phyloP scores from a whole-genome alignment of 2,888 invertebrate species.

The Argynnis bischoffii region DNA sequence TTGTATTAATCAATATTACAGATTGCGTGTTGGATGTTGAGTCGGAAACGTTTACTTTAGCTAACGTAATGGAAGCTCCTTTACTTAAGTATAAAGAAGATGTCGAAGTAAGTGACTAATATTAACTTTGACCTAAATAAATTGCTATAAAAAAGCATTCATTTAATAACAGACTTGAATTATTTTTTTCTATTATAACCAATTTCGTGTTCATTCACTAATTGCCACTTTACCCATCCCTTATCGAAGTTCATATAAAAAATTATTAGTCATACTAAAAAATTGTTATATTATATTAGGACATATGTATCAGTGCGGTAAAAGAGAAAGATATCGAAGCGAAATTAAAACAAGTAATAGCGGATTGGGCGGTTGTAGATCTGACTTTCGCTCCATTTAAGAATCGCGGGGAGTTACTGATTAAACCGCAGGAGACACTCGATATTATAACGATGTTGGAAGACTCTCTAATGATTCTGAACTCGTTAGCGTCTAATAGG shows the following conservation, averaged over 20 bases:
- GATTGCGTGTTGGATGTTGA: slow-evolving; percentile 89
- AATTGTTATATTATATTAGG: slow-evolving; percentile 66
- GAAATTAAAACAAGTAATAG: slow-evolving; percentile 90
- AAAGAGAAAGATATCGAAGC: slow-evolving; percentile 96
- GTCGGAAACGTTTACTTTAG: slow-evolving; percentile 89
- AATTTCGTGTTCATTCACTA: background rate
- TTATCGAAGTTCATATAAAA: background rate
- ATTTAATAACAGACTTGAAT: background rate
- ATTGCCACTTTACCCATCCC: background rate
- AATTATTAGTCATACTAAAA: no score
- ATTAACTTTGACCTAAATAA: background rate
- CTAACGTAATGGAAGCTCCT: slow-evolving; percentile 92
- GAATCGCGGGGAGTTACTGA: slow-evolving; percentile 89
- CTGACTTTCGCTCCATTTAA: slow-evolving; percentile 89
- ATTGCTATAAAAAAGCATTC: background rate
- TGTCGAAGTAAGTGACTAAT: slow-evolving; percentile 84
- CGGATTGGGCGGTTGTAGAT: slow-evolving; percentile 90
- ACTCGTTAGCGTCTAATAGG: slow-evolving; percentile 93
- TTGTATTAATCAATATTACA: slow-evolving; percentile 37
- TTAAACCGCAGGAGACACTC: slow-evolving; percentile 88
- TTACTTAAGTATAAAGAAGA: slow-evolving; percentile 91
- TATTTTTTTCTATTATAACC: no score
- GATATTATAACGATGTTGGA: slow-evolving; percentile 91
- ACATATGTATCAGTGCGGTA: slow-evolving; percentile 93
- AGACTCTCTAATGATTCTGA: slow-evolving; percentile 93